phyloP scores from a whole-genome alignment of 2,113 vertebrate genomes.

The Rhinoptilus africanus region DNA sequence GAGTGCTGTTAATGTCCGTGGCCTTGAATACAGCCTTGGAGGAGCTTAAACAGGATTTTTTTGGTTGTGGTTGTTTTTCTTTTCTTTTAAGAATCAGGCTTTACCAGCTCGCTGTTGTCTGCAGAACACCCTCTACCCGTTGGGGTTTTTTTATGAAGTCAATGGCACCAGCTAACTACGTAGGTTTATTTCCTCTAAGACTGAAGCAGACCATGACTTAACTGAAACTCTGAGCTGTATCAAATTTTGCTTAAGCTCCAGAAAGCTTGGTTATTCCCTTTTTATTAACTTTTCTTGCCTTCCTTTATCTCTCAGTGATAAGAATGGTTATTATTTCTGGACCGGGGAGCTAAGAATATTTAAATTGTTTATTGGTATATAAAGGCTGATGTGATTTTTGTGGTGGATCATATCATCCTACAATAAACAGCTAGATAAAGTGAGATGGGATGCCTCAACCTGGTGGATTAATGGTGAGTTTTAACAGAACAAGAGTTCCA shows the following conservation, averaged over 20 bases:
- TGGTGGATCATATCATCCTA: slow-evolving; percentile 12
- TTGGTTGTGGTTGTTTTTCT: not conserved
- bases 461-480: slow-evolving; percentile 16
- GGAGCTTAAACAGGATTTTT: not conserved
- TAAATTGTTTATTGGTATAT: slow-evolving; percentile 36
- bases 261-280: not conserved
- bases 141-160: not conserved
- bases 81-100: not conserved
- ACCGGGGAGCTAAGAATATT: not conserved
- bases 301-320: slow-evolving; percentile 5
- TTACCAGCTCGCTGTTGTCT: not conserved
- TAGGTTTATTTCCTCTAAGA: slow-evolving; percentile 5
- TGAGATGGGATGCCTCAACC: not conserved
- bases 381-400: not conserved
- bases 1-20: not conserved
- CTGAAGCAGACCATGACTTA: not conserved
- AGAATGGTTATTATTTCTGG: slow-evolving; percentile 45
- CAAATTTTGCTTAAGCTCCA: not conserved
- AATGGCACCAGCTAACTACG: not conserved
- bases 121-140: not conserved
- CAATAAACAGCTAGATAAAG: slow-evolving; percentile 33
- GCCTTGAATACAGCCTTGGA: not conserved
- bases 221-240: not conserved
- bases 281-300: slow-evolving; percentile 15
- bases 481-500: not conserved